Conservation (phyloP, 2,113 vertebrate genomes). For the Lepisosteus oculatus region DNA sequence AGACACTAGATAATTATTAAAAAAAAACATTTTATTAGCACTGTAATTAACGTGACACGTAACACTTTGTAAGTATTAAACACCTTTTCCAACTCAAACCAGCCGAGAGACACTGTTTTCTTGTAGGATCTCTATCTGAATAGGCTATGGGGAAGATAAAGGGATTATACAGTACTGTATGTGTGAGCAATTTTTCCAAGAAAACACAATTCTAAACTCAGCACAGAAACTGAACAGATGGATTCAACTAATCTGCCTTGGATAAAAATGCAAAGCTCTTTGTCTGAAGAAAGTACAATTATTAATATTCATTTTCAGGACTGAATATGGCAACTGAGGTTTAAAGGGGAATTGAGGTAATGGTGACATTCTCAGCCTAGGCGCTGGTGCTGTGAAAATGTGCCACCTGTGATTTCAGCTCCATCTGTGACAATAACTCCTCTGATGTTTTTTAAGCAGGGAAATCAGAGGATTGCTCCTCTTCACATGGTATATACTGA, state of each 20-base stretch:
- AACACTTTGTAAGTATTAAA: slow-evolving; percentile 22
- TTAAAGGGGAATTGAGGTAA: too few relatives aligned
- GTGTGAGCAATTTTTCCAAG: not conserved
- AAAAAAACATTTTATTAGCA: slow-evolving; percentile 16
- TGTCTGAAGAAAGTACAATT: too few relatives aligned
- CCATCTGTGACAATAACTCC: too few relatives aligned
- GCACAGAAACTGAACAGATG: not conserved
- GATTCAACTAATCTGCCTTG: slow-evolving; percentile 2
- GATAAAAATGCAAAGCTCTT: not conserved
- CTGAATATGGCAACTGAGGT: too few relatives aligned
- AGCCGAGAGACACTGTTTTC: not conserved
- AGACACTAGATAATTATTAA: slow-evolving; percentile 41
- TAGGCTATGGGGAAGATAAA: not conserved
- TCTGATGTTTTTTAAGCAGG: too few relatives aligned
- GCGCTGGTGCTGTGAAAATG: too few relatives aligned
- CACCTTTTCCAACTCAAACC: slow-evolving; percentile 1
- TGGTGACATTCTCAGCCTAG: too few relatives aligned
- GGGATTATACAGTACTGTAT: not conserved
- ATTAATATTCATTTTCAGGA: too few relatives aligned
- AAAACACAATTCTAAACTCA: too few relatives aligned
- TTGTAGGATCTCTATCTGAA: not conserved
- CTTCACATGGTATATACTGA: too few relatives aligned
- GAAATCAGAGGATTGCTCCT: too few relatives aligned
- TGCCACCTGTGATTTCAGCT: too few relatives aligned
- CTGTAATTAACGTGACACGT: slow-evolving; percentile 10